Evolutionary conservation across 2,888 invertebrate genomes (phyloP), one percentile per base, ranked within the genome.

Genomic region (Zelleria hepariella): DNA sequence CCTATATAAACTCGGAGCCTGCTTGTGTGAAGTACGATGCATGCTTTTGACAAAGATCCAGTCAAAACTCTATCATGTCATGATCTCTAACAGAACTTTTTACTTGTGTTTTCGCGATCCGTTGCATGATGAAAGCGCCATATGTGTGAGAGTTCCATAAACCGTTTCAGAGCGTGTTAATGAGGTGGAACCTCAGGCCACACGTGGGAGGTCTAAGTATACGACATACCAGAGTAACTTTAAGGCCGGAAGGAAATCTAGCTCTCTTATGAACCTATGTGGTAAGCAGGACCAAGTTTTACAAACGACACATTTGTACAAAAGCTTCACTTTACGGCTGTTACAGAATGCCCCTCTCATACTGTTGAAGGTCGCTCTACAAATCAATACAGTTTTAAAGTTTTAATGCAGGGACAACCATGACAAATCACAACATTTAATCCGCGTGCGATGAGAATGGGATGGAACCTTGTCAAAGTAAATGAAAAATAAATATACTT

Each of bases 211-310:
- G 91, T 92, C 93, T 92, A 94, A 94, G 92, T 94, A 93, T 92
- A 91, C 93, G 87, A 93, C 93, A 91, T 93, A 93, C 93, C 93
- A 93, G 93, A 87, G 77, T 90, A 95, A 94, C 94, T 94, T 95
- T 93, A 95, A 95, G 92, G 91, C 88, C 77, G 92, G 92, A 81
- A 94, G 96, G 93, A 96, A 96, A 92, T 96, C 96, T 91, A 96
- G 95, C 93, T 96, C 96, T 88, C 93, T 96, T 91, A 95, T 96
- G 95, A 96, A 96, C 93, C 92, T 96, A 92, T 95, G 95, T 93
- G 96, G 96, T 96, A 96, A 96, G 32, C 32, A 42, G 96, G 92
- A 32, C 24, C 80, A 74, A 70, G 73, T 80, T 80, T 78, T 72
- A 70, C 70, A 74, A 74, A 69, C 72, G 78, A 78, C 76, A 72